phyloP scores from a whole-genome alignment of 2,113 vertebrate genomes.

The Callopanchax toddi region DNA sequence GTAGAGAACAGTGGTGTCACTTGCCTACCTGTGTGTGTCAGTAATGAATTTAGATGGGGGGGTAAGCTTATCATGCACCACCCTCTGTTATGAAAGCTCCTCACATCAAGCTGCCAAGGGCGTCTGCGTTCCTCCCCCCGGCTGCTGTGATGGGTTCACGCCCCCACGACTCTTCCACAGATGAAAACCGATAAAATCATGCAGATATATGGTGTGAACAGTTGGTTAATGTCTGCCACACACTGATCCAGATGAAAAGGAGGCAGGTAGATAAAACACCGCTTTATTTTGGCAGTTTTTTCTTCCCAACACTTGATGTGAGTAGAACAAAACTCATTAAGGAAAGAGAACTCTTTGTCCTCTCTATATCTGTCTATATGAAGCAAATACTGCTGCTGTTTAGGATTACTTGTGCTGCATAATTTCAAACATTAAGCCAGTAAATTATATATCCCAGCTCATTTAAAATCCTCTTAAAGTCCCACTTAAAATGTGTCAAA shows the following conservation, averaged over 20 bases:
- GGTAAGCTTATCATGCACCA: constrained; percentile 34
- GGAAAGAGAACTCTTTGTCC: no score
- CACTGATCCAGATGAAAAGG: constrained; percentile 9
- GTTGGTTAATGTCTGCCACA: constrained; percentile 54
- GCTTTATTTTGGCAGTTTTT: not conserved
- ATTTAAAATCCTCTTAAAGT: no score
- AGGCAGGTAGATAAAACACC: constrained; percentile 2
- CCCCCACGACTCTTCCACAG: constrained; percentile 44
- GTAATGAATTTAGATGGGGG: constrained; percentile 54
- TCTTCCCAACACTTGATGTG: not conserved
- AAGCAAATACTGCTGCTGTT: no score
- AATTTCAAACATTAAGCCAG: no score
- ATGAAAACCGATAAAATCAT: constrained; percentile 67
- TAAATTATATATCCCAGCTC: no score
- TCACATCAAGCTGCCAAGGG: constrained; percentile 70
- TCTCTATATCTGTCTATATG: no score
- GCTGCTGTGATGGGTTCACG: constrained; percentile 57
- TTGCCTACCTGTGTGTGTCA: constrained; percentile 37
- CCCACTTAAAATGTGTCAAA: no score
- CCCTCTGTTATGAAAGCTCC: constrained; percentile 66
- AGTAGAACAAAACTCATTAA: no score
- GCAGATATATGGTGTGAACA: constrained; percentile 49
- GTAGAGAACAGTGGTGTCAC: constrained; percentile 44
- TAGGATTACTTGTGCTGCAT: no score
- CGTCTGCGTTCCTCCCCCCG: constrained; percentile 19